These are phyloP conservation scores for Phyllostomus hastatus DNA, from an alignment of 2,113 vertebrate species.

Conservation along the genomic window DNA sequence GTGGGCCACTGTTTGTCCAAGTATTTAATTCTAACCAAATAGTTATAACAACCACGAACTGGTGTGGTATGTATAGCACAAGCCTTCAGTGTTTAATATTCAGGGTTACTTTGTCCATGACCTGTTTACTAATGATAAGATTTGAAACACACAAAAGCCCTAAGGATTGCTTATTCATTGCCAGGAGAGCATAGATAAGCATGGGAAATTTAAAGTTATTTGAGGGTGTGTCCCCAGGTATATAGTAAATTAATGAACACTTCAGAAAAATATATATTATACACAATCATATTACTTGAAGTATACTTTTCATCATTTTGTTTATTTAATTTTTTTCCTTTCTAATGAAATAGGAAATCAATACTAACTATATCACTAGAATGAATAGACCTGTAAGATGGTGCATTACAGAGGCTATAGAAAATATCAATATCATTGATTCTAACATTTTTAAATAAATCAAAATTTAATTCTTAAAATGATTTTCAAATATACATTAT, in stretches of 20 bases:
- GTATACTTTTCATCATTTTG: neutral
- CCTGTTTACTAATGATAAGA: neutral
- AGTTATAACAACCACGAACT: slow-evolving; percentile 52
- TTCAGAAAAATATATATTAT: neutral
- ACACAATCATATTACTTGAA: neutral
- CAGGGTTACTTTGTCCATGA: slow-evolving; percentile 47
- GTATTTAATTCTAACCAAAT: slow-evolving; percentile 64
- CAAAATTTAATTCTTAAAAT: neutral
- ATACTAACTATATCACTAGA: neutral
- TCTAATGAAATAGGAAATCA: neutral
- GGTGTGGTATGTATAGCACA: slow-evolving; percentile 34
- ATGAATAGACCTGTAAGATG: neutral
- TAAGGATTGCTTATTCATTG: slow-evolving; percentile 30
- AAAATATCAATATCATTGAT: neutral
- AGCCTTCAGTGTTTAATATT: slow-evolving; percentile 29
- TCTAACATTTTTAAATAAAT: neutral
- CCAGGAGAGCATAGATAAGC: neutral
- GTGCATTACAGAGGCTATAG: neutral
- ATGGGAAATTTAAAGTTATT: neutral
- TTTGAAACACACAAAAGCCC: slow-evolving; percentile 41
- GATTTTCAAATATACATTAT: neutral
- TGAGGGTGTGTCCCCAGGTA: neutral
- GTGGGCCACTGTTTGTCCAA: slow-evolving; percentile 58
- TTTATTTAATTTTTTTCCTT: neutral
- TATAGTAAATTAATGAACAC: neutral